phyloP scores from a whole-genome alignment of 2,797 vertebrate genomes.

The Aselliscus stoliczkanus region DNA sequence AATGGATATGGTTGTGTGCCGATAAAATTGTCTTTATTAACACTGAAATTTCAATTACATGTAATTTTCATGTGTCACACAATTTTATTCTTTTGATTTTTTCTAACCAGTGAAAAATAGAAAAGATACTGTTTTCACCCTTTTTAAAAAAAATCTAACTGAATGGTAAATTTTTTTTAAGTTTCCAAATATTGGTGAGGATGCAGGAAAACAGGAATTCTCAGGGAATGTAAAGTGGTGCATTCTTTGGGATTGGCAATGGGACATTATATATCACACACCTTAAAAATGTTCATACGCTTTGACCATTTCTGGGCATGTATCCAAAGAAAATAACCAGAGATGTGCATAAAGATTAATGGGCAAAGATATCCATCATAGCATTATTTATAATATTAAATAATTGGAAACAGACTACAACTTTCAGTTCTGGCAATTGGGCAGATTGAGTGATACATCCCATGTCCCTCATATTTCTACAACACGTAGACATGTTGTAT shows the following conservation, averaged over 20 bases:
- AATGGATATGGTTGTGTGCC: not conserved
- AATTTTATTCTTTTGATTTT: not conserved
- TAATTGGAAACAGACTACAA: constrained; percentile 61
- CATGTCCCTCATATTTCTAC: constrained; percentile 36
- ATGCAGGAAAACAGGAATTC: constrained; percentile 23
- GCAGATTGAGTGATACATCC: constrained; percentile 37
- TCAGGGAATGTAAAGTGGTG: constrained; percentile 18
- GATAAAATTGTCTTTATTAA: not conserved
- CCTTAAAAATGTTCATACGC: constrained; percentile 42
- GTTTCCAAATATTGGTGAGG: constrained; percentile 21
- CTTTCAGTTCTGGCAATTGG: constrained; percentile 41
- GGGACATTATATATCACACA: constrained; percentile 18
- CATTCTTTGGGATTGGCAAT: constrained; percentile 20
- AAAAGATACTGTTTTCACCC: not conserved
- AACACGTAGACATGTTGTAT: not conserved
- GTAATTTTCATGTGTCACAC: not conserved
- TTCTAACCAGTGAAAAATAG: not conserved
- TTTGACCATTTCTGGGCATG: constrained; percentile 63
- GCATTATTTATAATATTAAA: constrained; percentile 59
- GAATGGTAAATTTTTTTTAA: not conserved
- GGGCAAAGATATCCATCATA: constrained; percentile 48
- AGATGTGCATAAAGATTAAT: constrained; percentile 55
- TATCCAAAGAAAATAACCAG: constrained; percentile 62
- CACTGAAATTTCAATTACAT: not conserved
- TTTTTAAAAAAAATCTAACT: not conserved